A percentile compares a stretch with the other conserved stretches of the same genome.
Evolutionary conservation across 2,888 invertebrate species (phyloP).

Genomic region (Oscheius sp.): DNA sequence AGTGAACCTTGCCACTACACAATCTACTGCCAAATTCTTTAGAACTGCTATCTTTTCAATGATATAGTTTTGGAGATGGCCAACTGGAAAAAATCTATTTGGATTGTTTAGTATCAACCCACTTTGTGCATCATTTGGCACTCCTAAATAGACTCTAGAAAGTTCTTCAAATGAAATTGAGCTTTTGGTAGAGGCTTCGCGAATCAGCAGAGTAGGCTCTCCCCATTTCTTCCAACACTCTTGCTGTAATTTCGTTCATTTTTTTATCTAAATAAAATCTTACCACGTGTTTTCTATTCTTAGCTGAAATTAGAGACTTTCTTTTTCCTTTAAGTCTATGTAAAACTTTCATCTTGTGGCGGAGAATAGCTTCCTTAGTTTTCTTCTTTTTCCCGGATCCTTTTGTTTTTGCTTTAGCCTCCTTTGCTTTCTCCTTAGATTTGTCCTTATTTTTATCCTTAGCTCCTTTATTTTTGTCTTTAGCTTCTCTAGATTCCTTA

Average conservation of each 20-base stretch:
- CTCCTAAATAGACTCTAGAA: neutral
- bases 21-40: too few relatives aligned
- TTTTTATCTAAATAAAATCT: neutral
- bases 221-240: constrained; percentile 10
- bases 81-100: neutral
- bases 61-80: neutral
- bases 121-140: neutral
- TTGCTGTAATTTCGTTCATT: neutral
- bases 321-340: neutral
- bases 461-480: neutral
- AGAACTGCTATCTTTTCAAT: neutral
- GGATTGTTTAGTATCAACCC: neutral
- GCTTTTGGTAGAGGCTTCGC: constrained; percentile 1
- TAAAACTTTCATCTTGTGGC: neutral
- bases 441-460: neutral
- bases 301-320: neutral
- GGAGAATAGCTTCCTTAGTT: neutral
- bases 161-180: neutral
- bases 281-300: neutral
- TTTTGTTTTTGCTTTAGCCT: too few relatives aligned
- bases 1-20: too few relatives aligned
- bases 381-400: neutral
- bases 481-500: too few relatives aligned
- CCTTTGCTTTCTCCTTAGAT: too few relatives aligned
- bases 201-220: neutral